These are phyloP conservation scores for Drosophila pseudoobscura DNA, from an alignment of 1,140 invertebrate genomes.

Conservation along the genomic window DNA sequence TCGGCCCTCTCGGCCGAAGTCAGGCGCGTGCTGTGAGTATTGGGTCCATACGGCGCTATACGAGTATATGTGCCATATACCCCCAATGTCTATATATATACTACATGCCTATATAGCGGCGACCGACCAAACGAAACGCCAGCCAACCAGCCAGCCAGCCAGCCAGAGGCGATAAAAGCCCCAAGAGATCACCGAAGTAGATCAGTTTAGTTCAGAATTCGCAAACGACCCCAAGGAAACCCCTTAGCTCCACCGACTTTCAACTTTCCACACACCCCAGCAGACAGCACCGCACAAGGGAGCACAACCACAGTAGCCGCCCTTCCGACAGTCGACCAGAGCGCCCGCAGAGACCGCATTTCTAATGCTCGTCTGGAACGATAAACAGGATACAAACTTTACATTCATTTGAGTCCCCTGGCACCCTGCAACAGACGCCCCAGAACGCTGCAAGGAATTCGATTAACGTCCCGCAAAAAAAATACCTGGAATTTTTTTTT, in stretches of 20 bases:
- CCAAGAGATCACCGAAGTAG: conserved; percentile 68
- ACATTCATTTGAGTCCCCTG: conserved; percentile 66
- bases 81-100: conserved; percentile 6
- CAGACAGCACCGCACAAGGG: background rate
- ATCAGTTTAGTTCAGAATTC: conserved; percentile 77
- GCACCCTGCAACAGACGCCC: background rate
- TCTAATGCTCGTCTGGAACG: conserved; percentile 80
- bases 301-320: background rate
- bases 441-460: conserved; percentile 1
- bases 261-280: background rate
- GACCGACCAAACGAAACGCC: conserved; percentile 34
- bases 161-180: conserved; percentile 73
- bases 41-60: conserved; percentile 5
- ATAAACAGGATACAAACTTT: conserved; percentile 77
- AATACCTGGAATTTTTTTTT: conserved; percentile 21
- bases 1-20: conserved; percentile 40
- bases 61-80: conserved; percentile 38
- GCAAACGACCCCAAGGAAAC: conserved; percentile 35
- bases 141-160: conserved; percentile 7
- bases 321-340: background rate
- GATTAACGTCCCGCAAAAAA: background rate
- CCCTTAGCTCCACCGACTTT: no score
- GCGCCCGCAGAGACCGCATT: conserved; percentile 8
- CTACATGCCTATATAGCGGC: conserved; percentile 37
- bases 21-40: conserved; percentile 50